phyloP scores from a whole-genome alignment of 2,113 vertebrate species.

The Sinocyclocheilus grahami region DNA sequence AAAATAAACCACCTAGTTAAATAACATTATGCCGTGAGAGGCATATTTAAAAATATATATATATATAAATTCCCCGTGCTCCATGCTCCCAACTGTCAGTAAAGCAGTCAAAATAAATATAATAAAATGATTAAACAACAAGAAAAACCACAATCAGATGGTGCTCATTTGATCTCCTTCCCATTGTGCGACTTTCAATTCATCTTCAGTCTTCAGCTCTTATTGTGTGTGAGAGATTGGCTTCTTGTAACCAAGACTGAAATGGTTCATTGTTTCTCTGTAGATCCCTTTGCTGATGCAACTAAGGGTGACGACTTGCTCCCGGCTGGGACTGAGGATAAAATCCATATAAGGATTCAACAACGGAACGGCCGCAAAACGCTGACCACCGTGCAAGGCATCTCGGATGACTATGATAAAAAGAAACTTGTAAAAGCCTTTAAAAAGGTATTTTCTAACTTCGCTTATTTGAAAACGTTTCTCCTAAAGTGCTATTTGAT shows the following conservation, averaged over 20 bases:
- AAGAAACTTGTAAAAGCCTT: slow-evolving; percentile 92
- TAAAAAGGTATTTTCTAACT: slow-evolving; percentile 78
- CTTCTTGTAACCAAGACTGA: not conserved
- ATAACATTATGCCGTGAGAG: not conserved
- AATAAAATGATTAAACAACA: not conserved
- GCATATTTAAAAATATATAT: not conserved
- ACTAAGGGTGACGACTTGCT: slow-evolving; percentile 91
- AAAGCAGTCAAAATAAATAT: not conserved
- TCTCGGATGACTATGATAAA: slow-evolving; percentile 89
- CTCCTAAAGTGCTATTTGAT: not conserved
- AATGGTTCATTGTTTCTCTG: not conserved
- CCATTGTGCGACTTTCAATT: not conserved
- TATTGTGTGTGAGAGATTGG: not conserved
- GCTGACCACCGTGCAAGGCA: slow-evolving; percentile 87
- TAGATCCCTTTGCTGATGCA: slow-evolving; percentile 95
- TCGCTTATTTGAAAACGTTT: not conserved
- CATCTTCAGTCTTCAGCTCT: not conserved
- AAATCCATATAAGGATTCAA: slow-evolving; percentile 91
- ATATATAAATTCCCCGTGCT: not conserved
- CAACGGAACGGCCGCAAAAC: slow-evolving; percentile 90
- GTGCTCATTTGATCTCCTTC: not conserved
- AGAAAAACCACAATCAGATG: not conserved
- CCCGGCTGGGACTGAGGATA: slow-evolving; percentile 89
- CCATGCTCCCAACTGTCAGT: not conserved
- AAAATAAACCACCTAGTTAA: not conserved